A percentile compares a stretch with the other conserved stretches of the same genome.
Conservation (phyloP, 2,797 vertebrate species). For the Periparus ater region DNA sequence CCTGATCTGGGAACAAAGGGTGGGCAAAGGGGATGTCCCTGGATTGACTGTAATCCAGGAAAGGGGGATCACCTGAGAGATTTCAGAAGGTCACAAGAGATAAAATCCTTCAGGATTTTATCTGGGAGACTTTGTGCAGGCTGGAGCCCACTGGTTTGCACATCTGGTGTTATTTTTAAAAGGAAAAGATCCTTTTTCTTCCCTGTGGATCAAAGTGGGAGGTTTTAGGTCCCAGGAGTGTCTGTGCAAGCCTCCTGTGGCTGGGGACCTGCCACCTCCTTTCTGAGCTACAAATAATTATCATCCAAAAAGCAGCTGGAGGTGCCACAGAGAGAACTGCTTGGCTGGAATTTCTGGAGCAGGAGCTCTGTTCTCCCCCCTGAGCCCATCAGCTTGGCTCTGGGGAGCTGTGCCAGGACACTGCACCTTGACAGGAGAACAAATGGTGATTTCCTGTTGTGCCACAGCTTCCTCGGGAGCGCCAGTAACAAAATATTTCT, state of each 20-base stretch:
- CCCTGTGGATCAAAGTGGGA: background rate
- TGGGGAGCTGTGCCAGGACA: background rate
- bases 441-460: background rate
- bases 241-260: background rate
- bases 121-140: background rate
- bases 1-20: background rate
- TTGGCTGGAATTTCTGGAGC: background rate
- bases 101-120: background rate
- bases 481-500: background rate
- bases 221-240: background rate
- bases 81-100: background rate
- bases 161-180: background rate
- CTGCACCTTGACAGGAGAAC: background rate
- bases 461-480: background rate
- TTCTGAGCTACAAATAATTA: background rate
- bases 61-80: background rate
- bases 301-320: background rate
- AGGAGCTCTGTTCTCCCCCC: background rate
- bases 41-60: background rate
- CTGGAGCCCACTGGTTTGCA: background rate
- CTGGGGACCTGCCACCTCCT: background rate
- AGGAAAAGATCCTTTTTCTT: background rate
- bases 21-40: background rate
- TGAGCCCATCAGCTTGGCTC: background rate
- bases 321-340: background rate